Evolutionary conservation across 2,797 vertebrate genomes (phyloP).

Genomic region (Micropoecilia bifurca): DNA sequence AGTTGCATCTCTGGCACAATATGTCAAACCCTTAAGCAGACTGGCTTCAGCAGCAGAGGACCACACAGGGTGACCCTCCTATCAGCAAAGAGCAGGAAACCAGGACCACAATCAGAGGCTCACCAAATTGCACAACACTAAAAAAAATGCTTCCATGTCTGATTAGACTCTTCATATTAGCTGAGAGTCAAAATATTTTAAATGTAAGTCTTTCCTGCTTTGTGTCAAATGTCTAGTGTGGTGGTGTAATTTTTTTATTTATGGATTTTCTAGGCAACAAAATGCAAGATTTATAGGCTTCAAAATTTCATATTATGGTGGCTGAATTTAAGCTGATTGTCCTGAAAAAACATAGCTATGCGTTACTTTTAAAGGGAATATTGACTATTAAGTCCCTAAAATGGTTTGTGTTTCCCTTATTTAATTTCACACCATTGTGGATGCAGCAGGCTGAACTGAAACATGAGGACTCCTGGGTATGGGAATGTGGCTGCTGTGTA

Average conservation of each 20-base stretch:
- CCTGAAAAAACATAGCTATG: constrained; percentile 8
- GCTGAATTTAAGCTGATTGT: constrained; percentile 8
- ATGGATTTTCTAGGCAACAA: neutral
- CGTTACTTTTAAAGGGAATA: constrained; percentile 15
- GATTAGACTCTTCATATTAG: neutral
- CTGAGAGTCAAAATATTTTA: neutral
- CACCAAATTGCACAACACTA: neutral
- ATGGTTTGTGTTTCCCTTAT: constrained; percentile 42
- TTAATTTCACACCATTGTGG: constrained; percentile 38
- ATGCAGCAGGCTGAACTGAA: constrained; percentile 48
- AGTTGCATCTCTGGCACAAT: neutral
- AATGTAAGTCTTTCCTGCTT: neutral
- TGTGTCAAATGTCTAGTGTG: neutral
- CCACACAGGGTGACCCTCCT: neutral
- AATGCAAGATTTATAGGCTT: neutral
- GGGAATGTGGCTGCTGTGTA: constrained; percentile 14
- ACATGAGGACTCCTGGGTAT: constrained; percentile 39
- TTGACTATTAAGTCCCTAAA: constrained; percentile 1
- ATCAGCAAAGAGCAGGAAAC: neutral
- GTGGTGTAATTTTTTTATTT: neutral
- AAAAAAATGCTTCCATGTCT: neutral
- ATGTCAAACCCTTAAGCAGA: neutral
- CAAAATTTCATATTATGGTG: neutral
- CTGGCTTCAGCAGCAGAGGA: neutral
- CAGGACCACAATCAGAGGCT: neutral